Evolutionary conservation across 1,140 invertebrate genomes (phyloP).

Genomic region (Lordiphosa collinella): DNA sequence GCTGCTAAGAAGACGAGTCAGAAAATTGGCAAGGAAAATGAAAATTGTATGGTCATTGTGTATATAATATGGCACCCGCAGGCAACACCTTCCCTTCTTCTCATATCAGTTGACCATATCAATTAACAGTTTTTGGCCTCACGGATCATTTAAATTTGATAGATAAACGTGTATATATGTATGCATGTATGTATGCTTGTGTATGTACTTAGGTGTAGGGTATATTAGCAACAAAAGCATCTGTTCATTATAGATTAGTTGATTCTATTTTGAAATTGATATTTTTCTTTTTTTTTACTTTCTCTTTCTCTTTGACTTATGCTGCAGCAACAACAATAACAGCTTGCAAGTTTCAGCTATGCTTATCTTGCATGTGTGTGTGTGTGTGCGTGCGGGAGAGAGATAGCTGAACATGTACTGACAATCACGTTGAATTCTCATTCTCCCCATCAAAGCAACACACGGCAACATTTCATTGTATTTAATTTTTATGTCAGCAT

Average conservation of each 20-base stretch:
- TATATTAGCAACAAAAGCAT: constrained; percentile 1
- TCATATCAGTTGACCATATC: too few relatives aligned
- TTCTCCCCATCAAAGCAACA: constrained; percentile 17
- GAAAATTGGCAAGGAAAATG: constrained; percentile 14
- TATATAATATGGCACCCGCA: too few relatives aligned
- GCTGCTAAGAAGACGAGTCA: constrained; percentile 22
- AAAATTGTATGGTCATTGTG: background rate
- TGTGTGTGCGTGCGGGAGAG: constrained; percentile 10
- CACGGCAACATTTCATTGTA: constrained; percentile 29
- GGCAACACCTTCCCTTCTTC: too few relatives aligned
- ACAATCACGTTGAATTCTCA: constrained; percentile 47
- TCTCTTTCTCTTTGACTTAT: constrained; percentile 77
- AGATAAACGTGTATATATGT: constrained; percentile 5
- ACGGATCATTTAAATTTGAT: too few relatives aligned
- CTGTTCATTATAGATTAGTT: constrained; percentile 10
- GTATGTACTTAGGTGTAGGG: too few relatives aligned
- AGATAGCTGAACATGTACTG: background rate
- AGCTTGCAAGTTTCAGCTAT: constrained; percentile 3
- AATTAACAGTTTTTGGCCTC: too few relatives aligned
- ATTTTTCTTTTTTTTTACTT: constrained; percentile 29
- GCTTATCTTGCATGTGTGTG: constrained; percentile 9
- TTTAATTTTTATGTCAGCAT: constrained; percentile 51
- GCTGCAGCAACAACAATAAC: constrained; percentile 15
- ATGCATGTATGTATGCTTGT: background rate
- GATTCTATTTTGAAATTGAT: constrained; percentile 50